These are phyloP conservation scores for Eupithecia centaureata DNA, from an alignment of 2,888 invertebrate species.

Conservation along the genomic window DNA sequence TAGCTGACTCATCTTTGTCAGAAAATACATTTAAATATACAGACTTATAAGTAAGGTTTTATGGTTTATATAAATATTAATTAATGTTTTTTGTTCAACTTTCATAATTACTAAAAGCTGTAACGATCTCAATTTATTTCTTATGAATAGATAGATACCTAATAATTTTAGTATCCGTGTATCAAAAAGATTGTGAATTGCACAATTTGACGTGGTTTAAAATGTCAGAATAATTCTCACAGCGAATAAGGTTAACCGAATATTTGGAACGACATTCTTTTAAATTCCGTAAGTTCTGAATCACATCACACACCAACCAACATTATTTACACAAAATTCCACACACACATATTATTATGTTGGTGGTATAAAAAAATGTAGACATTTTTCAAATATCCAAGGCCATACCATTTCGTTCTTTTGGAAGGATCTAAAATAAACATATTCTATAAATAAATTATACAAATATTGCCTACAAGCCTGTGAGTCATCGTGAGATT, in stretches of 20 bases:
- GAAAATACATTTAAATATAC: too few relatives aligned
- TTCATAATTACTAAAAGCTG: background rate
- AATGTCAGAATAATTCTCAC: conserved; percentile 29
- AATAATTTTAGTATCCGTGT: background rate
- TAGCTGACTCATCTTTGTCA: background rate
- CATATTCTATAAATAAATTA: background rate
- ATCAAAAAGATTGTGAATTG: background rate
- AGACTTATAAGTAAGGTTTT: too few relatives aligned
- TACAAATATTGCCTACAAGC: conserved; percentile 24
- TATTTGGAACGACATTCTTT: conserved; percentile 34
- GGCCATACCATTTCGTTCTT: too few relatives aligned
- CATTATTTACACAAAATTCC: background rate
- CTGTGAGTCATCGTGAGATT: conserved; percentile 42
- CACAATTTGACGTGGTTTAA: conserved; percentile 4
- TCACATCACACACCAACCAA: background rate
- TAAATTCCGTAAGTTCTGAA: conserved; percentile 11
- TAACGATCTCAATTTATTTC: background rate
- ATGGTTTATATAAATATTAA: background rate
- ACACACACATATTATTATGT: too few relatives aligned
- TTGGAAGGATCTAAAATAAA: background rate
- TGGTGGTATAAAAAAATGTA: too few relatives aligned
- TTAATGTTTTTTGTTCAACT: background rate
- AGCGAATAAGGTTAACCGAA: conserved; percentile 15
- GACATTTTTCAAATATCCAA: too few relatives aligned
- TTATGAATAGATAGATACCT: too few relatives aligned